A percentile compares a stretch with the other conserved stretches of the same genome.
Evolutionary conservation across 2,113 vertebrate genomes (phyloP).

Genomic region (Notechis scutatus): DNA sequence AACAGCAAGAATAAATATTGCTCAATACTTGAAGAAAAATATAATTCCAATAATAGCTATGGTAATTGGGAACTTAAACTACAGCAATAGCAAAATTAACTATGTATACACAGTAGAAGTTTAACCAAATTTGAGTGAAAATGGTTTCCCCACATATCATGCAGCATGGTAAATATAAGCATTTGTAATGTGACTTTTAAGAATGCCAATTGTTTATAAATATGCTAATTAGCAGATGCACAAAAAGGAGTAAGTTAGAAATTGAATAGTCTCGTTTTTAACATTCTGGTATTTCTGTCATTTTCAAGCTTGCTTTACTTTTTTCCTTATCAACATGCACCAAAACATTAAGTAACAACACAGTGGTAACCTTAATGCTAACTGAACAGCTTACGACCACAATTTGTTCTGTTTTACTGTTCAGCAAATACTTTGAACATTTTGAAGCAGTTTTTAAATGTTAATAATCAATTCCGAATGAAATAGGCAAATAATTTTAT

Average conservation of each 20-base stretch:
- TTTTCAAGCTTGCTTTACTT: neutral
- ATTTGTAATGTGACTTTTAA: neutral
- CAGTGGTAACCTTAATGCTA: neutral
- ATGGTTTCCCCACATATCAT: neutral
- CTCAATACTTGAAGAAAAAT: neutral
- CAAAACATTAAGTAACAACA: neutral
- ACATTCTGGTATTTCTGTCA: neutral
- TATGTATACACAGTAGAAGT: neutral
- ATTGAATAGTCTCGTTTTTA: neutral
- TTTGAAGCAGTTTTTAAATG: neutral
- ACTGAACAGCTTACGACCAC: neutral
- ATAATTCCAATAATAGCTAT: neutral
- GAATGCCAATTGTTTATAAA: neutral
- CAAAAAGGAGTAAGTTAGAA: neutral
- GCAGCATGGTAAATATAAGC: neutral
- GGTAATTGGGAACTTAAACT: neutral
- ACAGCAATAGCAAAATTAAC: neutral
- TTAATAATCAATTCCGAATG: neutral
- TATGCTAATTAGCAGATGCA: neutral
- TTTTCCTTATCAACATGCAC: neutral
- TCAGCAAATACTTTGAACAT: neutral
- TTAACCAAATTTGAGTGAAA: neutral
- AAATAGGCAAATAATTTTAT: neutral
- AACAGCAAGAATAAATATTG: neutral
- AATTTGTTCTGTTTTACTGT: neutral